Evolutionary conservation across 2,797 vertebrate genomes (phyloP).

Genomic region (Heterohyrax brucei): DNA sequence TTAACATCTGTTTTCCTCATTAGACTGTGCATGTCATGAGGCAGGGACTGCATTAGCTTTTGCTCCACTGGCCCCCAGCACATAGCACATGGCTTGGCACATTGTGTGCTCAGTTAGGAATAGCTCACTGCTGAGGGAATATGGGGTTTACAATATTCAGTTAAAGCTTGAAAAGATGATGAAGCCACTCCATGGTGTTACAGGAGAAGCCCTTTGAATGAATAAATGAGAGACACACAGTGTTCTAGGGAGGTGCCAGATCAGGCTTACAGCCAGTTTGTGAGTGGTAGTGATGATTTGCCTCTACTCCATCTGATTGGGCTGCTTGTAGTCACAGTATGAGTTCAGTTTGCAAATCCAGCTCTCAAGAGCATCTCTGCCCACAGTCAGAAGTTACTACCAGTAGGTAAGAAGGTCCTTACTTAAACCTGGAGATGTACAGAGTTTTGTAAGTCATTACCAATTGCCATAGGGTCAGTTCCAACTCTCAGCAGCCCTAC

Average conservation of each 20-base stretch:
- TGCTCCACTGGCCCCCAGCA: not conserved
- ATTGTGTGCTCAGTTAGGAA: not conserved
- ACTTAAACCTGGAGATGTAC: not conserved
- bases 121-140: not conserved
- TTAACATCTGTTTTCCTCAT: constrained; percentile 66
- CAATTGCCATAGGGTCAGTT: not conserved
- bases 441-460: too few relatives aligned
- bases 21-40: constrained; percentile 50
- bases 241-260: not conserved
- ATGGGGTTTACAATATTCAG: not conserved
- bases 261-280: not conserved
- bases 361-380: not conserved
- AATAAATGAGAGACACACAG: not conserved
- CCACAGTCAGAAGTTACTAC: not conserved
- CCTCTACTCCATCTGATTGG: not conserved
- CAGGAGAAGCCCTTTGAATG: not conserved
- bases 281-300: not conserved
- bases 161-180: not conserved
- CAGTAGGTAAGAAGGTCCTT: not conserved
- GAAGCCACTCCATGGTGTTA: not conserved
- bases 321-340: not conserved
- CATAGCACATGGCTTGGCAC: not conserved
- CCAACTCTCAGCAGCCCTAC: not conserved
- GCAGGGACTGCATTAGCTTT: not conserved
- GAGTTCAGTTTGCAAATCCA: not conserved